Conservation (phyloP, 1,140 invertebrate species). For the Drosophila melanica region DNA sequence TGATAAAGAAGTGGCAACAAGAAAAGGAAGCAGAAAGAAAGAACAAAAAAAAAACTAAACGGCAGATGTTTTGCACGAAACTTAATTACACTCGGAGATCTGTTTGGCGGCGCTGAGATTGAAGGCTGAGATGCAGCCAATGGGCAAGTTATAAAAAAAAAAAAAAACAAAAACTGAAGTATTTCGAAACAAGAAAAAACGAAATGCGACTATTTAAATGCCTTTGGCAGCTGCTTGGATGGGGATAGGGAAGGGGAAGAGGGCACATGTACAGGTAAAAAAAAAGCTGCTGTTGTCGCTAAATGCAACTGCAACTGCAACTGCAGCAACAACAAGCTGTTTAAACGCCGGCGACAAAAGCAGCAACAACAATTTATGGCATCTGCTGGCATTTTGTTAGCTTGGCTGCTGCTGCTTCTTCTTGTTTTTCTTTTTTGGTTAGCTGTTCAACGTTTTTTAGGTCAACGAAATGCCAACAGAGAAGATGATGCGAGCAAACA, state of each 20-base stretch:
- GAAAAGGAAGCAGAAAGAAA: conserved; percentile 6
- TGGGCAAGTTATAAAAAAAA: background rate
- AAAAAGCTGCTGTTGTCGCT: conserved; percentile 57
- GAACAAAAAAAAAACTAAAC: conserved; percentile 32
- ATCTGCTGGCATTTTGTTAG: conserved; percentile 60
- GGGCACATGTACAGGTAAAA: conserved; percentile 56
- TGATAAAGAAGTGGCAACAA: conserved; percentile 19
- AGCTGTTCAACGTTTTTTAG: conserved; percentile 79
- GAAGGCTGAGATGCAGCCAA: conserved; percentile 61
- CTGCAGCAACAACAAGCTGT: conserved; percentile 47
- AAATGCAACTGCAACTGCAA: conserved; percentile 53
- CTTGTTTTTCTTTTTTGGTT: conserved; percentile 45
- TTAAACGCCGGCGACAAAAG: conserved; percentile 54
- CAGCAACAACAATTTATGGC: conserved; percentile 68
- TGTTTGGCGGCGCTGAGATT: conserved; percentile 61
- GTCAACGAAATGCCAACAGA: conserved; percentile 77
- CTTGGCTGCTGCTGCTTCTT: conserved; percentile 13
- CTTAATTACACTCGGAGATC: conserved; percentile 69
- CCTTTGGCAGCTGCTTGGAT: conserved; percentile 43
- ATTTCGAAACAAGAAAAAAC: conserved; percentile 20
- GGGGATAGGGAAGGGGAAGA: background rate
- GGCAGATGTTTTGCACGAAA: conserved; percentile 75
- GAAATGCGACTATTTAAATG: conserved; percentile 58
- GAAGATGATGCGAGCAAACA: conserved; percentile 75
- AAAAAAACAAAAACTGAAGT: conserved; percentile 15